These are phyloP conservation scores for Pampus argenteus DNA, from an alignment of 2,797 vertebrate species.

Conservation along the genomic window DNA sequence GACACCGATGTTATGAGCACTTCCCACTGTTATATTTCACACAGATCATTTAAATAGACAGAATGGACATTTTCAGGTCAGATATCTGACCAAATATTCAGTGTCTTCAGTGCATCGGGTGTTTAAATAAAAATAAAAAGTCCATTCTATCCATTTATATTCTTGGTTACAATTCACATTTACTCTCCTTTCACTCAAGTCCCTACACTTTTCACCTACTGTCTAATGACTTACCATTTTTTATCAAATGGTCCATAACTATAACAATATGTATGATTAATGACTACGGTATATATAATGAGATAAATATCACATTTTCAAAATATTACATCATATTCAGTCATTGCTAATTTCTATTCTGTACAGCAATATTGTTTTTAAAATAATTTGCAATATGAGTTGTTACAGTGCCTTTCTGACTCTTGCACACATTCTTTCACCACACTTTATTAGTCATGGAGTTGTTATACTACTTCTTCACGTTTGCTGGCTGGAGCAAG, in stretches of 20 bases:
- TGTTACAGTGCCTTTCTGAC: conserved; percentile 34
- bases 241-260: neutral
- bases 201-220: conserved; percentile 10
- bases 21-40: neutral
- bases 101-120: neutral
- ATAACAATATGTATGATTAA: neutral
- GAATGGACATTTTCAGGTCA: conserved; percentile 22
- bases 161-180: conserved; percentile 40
- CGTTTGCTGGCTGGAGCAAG: conserved; percentile 86
- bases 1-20: conserved; percentile 51
- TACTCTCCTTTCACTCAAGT: conserved; percentile 56
- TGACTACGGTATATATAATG: neutral
- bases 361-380: neutral
- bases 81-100: conserved; percentile 3
- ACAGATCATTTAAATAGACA: conserved; percentile 49
- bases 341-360: neutral
- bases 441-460: conserved; percentile 80
- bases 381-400: conserved; percentile 13
- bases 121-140: neutral
- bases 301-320: neutral
- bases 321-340: conserved; percentile 7
- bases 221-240: conserved; percentile 36
- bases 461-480: conserved; percentile 79
- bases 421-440: conserved; percentile 64
- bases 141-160: conserved; percentile 58